Conservation (phyloP, 2,113 vertebrate species). For the Sceloporus undulatus region DNA sequence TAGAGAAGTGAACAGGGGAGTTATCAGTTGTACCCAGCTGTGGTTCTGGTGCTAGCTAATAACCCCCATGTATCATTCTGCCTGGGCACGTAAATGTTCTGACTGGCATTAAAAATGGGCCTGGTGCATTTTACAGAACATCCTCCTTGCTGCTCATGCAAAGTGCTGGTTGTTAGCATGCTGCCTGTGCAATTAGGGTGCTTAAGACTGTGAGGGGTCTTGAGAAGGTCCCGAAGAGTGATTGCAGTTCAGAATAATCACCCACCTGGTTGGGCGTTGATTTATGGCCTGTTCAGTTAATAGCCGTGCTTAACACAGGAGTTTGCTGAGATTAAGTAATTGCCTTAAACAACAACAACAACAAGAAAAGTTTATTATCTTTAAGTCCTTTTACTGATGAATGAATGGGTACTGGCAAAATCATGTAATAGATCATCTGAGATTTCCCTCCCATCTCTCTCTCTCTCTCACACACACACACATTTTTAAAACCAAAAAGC, state of each 20-base stretch:
- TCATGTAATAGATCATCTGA: constrained; percentile 78
- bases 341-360: constrained; percentile 82
- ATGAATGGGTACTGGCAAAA: constrained; percentile 77
- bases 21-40: constrained; percentile 83
- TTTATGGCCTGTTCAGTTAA: constrained; percentile 87
- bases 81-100: constrained; percentile 73
- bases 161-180: constrained; percentile 81
- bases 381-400: constrained; percentile 83
- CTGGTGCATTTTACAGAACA: constrained; percentile 56
- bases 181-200: constrained; percentile 86
- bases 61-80: constrained; percentile 86
- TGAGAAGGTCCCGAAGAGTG: constrained; percentile 80
- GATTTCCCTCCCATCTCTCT: constrained; percentile 68
- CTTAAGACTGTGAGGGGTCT: constrained; percentile 84
- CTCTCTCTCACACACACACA: constrained; percentile 5
- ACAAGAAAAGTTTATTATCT: constrained; percentile 84
- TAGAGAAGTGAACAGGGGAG: constrained; percentile 61
- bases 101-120: constrained; percentile 78
- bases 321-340: constrained; percentile 91
- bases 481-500: constrained; percentile 14
- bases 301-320: constrained; percentile 85
- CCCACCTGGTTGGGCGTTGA: constrained; percentile 84
- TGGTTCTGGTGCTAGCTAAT: constrained; percentile 80
- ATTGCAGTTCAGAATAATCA: constrained; percentile 86
- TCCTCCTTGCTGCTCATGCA: constrained; percentile 55